phyloP scores from a whole-genome alignment of 2,797 vertebrate species.

The Sphaeramia orbicularis region DNA sequence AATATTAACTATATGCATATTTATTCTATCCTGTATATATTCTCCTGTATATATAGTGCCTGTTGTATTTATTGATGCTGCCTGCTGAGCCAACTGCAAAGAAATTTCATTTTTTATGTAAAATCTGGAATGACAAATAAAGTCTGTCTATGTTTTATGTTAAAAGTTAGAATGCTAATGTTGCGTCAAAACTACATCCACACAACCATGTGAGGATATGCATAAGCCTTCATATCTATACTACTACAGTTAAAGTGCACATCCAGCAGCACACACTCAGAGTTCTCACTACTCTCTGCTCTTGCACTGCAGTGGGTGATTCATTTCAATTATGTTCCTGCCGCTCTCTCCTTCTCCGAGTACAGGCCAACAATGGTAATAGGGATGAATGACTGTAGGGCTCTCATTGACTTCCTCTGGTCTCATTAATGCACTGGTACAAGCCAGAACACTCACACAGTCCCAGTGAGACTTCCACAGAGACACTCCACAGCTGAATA shows the following conservation, averaged over 20 bases:
- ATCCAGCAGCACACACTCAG: conserved; percentile 14
- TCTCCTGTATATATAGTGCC: too few species aligned
- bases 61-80: too few species aligned
- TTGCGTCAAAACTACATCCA: not conserved
- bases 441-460: conserved; percentile 51
- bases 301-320: conserved; percentile 51
- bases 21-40: too few species aligned
- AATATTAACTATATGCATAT: too few species aligned
- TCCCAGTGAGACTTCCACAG: conserved; percentile 33
- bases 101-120: too few species aligned
- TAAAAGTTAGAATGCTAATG: not conserved
- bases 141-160: not conserved
- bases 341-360: conserved; percentile 49
- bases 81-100: too few species aligned
- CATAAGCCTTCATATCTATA: conserved; percentile 3
- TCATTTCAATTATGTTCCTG: conserved; percentile 67
- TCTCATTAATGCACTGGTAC: conserved; percentile 69
- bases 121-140: too few species aligned
- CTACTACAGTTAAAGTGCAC: conserved; percentile 8
- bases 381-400: conserved; percentile 66
- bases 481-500: conserved; percentile 28
- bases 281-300: conserved; percentile 26
- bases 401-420: conserved; percentile 70
- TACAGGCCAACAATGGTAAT: conserved; percentile 65
- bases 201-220: not conserved